Percentiles rank a stretch among this genome's conserved stretches.
These are phyloP conservation scores for Addax nasomaculatus DNA, from an alignment of 2,113 vertebrate species.

Conservation along the genomic window DNA sequence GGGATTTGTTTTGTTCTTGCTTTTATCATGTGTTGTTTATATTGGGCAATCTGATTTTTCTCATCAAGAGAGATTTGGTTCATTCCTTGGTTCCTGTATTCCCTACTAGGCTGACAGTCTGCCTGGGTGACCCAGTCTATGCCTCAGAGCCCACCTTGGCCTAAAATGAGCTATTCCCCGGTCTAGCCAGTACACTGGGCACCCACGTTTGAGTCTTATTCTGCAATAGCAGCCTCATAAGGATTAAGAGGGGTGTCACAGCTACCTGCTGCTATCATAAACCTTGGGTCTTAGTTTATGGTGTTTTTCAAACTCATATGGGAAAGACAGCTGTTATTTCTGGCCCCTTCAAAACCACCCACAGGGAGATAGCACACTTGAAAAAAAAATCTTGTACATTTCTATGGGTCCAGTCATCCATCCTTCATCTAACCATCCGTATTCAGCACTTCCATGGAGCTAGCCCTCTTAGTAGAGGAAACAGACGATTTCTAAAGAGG, in stretches of 20 bases:
- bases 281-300: neutral
- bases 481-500: neutral
- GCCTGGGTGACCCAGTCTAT: fast-evolving
- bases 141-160: neutral
- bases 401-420: neutral
- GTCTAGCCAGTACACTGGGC: neutral
- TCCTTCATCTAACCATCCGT: neutral
- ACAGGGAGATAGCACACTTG: neutral
- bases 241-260: neutral
- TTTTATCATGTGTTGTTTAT: neutral
- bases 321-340: neutral
- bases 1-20: neutral
- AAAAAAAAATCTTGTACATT: neutral
- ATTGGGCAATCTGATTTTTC: neutral
- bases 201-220: neutral
- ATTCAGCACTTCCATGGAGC: neutral
- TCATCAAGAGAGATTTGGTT: neutral
- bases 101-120: too few relatives aligned
- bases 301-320: neutral
- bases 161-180: fast-evolving
- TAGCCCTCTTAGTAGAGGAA: neutral
- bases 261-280: neutral
- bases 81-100: neutral
- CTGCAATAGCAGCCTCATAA: neutral
- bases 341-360: neutral